Base-by-base conservation (phyloP, 2,797 vertebrate species). In the Nothura maculosa region DNA sequence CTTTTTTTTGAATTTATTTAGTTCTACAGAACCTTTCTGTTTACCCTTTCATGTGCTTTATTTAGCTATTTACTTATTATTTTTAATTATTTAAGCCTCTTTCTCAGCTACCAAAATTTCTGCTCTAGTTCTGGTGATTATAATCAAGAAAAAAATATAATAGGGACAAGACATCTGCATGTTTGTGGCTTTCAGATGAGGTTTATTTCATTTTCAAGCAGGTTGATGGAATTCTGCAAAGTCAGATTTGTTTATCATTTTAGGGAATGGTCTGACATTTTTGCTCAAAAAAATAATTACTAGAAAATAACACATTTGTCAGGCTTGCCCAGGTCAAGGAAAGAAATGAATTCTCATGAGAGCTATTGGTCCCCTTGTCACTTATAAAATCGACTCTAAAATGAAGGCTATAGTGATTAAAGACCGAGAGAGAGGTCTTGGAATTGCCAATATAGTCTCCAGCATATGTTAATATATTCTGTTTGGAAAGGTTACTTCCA, bases 401-500 rank as follows among this genome's bases (percentile, higher is more conserved):
- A 78, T 75, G 58, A 92, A 90, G 32, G 73, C 47, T 93, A 82
- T 85, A 45, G 87, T 96, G 92, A 95, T 93, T 91, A 92, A 95
- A 89, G 90, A n/a, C 61, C 67, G 85, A 91, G 66, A 68, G 90
- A 91, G 75, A 81, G 57, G 68, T 74, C 69, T 80, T n/a, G 50
- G 64, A 94, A 85, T 90, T 85, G 92, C 78, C 89, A 86, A 40
- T 90, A 64, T 75, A 79, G 86, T 91, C 42, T 66, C 54, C 68
- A 81, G 58, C 64, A 90, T 92, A 84, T 72, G 78, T 95, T 94
- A 94, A 96, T 93, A 93, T 85, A 90, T 94, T 90, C 91, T 87
- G 19, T 78, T 94, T 89, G 75, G 81, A 96, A 96, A 96, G 91
- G 93, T 96, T 96, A 96, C 89, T 88, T 82, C 64, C 83, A 96